These are phyloP conservation scores for Carettochelys insculpta DNA, from an alignment of 2,113 vertebrate genomes.

Conservation along the genomic window DNA sequence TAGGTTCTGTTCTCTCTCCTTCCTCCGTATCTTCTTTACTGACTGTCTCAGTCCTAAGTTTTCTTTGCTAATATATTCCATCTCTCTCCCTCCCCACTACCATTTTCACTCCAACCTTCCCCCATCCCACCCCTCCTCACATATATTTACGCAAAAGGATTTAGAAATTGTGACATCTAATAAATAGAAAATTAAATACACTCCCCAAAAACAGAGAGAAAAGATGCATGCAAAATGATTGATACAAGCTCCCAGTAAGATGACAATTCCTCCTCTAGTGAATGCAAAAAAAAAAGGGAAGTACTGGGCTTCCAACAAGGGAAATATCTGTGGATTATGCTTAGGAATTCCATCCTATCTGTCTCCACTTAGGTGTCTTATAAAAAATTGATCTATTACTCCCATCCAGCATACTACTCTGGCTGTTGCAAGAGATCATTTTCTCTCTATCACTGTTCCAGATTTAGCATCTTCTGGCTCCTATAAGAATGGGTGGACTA, in stretches of 20 bases:
- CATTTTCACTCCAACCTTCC: not conserved
- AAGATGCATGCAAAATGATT: not conserved
- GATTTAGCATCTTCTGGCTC: not conserved
- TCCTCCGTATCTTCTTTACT: not conserved
- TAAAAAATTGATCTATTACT: not conserved
- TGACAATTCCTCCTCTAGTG: not conserved
- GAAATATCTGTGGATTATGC: rapidly evolving
- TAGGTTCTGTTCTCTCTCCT: not conserved
- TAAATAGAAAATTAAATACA: not conserved
- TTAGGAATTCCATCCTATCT: not conserved
- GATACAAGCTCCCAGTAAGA: not conserved
- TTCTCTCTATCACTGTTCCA: not conserved
- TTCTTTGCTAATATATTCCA: not conserved
- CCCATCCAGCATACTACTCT: not conserved
- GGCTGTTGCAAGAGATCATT: not conserved
- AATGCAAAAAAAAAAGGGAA: not conserved
- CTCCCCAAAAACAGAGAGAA: not conserved
- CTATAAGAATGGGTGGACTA: not conserved
- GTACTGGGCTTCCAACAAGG: not conserved
- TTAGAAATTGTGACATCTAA: not conserved
- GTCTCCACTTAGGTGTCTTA: not conserved
- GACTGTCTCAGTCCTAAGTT: not conserved
- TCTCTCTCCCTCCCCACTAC: not conserved
- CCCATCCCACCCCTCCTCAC: not conserved
- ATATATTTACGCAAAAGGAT: rapidly evolving